A percentile compares a stretch with the other conserved stretches of the same genome.
These are phyloP conservation scores for Podocnemis expansa DNA, from an alignment of 2,113 vertebrate species.

Conservation along the genomic window DNA sequence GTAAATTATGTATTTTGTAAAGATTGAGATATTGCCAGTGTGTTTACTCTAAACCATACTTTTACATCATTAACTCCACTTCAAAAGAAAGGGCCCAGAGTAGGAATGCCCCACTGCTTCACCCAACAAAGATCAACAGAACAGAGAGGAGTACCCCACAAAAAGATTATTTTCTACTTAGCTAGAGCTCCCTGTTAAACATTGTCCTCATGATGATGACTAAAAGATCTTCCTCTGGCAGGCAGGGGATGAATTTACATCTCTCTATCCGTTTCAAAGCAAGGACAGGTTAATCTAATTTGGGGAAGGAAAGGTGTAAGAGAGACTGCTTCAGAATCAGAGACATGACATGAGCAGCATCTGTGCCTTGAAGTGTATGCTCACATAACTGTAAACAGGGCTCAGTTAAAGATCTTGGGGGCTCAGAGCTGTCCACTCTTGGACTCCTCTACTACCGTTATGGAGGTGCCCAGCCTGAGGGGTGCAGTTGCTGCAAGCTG, in stretches of 20 bases:
- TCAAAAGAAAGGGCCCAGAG: background rate
- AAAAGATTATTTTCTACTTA: conserved; percentile 17
- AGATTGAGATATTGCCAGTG: background rate
- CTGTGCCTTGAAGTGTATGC: background rate
- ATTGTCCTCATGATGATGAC: background rate
- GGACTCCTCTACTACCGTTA: too few relatives aligned
- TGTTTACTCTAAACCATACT: accelerated
- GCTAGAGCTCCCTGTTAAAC: background rate
- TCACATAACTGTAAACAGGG: accelerated
- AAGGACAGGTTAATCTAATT: background rate
- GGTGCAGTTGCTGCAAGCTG: too few relatives aligned
- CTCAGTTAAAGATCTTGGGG: too few relatives aligned
- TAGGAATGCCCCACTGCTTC: background rate
- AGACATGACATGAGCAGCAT: background rate
- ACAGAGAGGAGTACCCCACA: accelerated
- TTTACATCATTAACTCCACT: background rate
- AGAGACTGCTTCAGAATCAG: background rate
- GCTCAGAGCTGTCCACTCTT: too few relatives aligned
- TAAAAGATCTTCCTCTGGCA: background rate
- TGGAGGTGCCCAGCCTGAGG: too few relatives aligned
- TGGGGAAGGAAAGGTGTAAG: background rate
- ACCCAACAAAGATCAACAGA: accelerated
- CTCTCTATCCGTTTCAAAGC: background rate
- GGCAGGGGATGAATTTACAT: background rate
- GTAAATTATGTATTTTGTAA: background rate